These are phyloP conservation scores for Hoplostethus mediterraneus DNA, from an alignment of 2,797 vertebrate species.

Conservation along the genomic window DNA sequence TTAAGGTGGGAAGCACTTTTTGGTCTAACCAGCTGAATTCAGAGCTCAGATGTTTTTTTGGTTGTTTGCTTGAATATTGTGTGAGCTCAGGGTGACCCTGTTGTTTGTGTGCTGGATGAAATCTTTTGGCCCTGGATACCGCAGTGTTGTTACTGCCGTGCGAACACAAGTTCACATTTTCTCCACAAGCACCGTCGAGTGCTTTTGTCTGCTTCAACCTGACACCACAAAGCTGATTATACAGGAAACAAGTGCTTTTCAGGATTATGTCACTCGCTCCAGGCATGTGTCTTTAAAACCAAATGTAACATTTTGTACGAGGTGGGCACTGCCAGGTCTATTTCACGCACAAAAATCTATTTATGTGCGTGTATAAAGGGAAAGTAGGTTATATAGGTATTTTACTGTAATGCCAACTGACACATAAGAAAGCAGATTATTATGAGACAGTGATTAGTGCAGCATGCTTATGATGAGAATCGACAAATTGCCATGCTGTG, in stretches of 20 bases:
- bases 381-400: neutral
- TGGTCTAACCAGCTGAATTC: conserved; percentile 8
- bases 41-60: conserved; percentile 13
- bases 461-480: too few species aligned
- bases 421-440: neutral
- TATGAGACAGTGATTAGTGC: too few species aligned
- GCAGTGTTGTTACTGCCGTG: neutral
- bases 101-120: neutral
- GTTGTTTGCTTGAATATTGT: neutral
- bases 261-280: conserved; percentile 4
- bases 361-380: neutral
- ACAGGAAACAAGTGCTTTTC: neutral
- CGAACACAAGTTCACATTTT: neutral
- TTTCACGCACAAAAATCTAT: too few species aligned
- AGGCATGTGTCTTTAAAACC: conserved; percentile 13
- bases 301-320: neutral
- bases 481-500: too few species aligned
- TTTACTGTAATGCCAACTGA: neutral
- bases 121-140: neutral
- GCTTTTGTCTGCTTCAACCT: neutral
- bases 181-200: conserved; percentile 1
- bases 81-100: neutral
- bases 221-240: too few species aligned
- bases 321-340: neutral
- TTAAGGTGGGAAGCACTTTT: conserved; percentile 22